phyloP scores from a whole-genome alignment of 2,797 vertebrate genomes.

The Dicrostonyx torquatus region DNA sequence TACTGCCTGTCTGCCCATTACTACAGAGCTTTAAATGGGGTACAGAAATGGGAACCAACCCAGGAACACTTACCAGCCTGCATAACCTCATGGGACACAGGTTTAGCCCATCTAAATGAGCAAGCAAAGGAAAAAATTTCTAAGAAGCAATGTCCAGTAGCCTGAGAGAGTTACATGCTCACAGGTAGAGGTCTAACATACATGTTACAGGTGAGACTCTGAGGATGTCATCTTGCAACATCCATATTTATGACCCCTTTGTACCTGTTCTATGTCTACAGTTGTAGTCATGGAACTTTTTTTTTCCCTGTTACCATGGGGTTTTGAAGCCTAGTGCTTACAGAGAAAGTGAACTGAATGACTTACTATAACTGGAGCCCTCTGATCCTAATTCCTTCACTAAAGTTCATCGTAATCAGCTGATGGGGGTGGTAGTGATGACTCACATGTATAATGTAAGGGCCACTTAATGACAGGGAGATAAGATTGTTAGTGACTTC shows the following conservation, averaged over 20 bases:
- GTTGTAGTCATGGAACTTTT: background rate
- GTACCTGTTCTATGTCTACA: background rate
- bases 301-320: background rate
- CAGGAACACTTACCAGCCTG: background rate
- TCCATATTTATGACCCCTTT: background rate
- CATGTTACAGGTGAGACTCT: background rate
- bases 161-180: background rate
- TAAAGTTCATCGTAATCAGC: background rate
- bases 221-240: background rate
- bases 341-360: background rate
- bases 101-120: background rate
- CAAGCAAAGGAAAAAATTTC: background rate
- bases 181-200: background rate
- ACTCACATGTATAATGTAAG: slow-evolving; percentile 55
- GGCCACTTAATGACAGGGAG: slow-evolving; percentile 68
- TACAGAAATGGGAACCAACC: background rate
- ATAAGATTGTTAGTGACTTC: slow-evolving; percentile 74
- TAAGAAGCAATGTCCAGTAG: background rate
- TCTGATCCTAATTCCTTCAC: background rate
- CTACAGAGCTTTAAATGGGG: background rate
- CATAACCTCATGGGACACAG: background rate
- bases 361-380: background rate
- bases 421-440: background rate
- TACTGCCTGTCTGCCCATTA: too few relatives aligned
- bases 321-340: background rate